Base-by-base conservation (phyloP, 2,797 vertebrate genomes). In the Lepilemur ruficaudatus region DNA sequence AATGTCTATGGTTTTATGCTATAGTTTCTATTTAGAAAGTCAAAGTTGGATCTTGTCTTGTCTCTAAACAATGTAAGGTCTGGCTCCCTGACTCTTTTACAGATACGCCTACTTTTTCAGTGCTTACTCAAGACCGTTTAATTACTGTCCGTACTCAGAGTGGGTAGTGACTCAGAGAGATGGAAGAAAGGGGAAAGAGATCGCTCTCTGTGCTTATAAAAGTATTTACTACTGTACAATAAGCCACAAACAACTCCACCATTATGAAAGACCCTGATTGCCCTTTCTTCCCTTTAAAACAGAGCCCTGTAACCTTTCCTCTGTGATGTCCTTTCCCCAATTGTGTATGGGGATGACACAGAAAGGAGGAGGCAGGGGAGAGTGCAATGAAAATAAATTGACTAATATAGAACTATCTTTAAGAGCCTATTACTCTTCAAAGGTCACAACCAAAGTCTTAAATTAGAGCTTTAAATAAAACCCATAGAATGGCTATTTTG, bases 91-190 rank as follows among this genome's bases (percentile, higher is more conserved):
- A 52, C n/a, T 23, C 55, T 81, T 80, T 70, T 46, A 41, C 14
- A 91, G 91, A 14, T 30, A 50, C n/a, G 87, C 13, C n/a, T 55
- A 61, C 32, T 48, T 95, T 85, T 92, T 43, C 30, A 91, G 38
- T 10, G 28, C 48, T 91, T 88, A 80, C 46, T 88, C 67, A 95
- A 87, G 92, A 75, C n/a, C 5, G 7, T 93, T 82, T 93, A 87
- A 89, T 92, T 89, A 88, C 69, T 73, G 57, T 32, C 8, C 13
- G 14, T 65, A 48, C 20, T 75, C n/a, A 65, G 41, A 55, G 14
- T 95, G 79, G 59, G 2, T 75, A 50, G 59, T 96, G 81, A 96
- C 76, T 90, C 73, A 92, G 59, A 80, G 63, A 32, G 43, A 86
- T 52, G 52, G 67, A 65, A 75, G 55, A 50, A 80, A 41, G n/a